Evolutionary conservation across 1,140 invertebrate species (phyloP), one percentile per base, ranked within the genome.

Genomic region (Hycleus phaleratus): DNA sequence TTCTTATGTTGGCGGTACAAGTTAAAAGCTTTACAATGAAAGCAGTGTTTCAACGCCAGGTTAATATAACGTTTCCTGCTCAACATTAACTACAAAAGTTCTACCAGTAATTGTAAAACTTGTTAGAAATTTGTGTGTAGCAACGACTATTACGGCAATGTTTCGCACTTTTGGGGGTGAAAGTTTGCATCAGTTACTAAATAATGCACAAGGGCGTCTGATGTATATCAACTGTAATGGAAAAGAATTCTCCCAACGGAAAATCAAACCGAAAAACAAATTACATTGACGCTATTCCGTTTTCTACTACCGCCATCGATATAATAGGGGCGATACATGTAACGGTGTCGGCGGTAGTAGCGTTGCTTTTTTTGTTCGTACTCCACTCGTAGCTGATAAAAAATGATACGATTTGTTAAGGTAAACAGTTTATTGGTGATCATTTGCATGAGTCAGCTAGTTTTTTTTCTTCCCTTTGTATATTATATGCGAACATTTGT

Each of bases 41-140:
- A 26, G 49, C 38, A 32, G 4, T 53, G 55, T 61, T 61, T 54
- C 55, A 58, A 25, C 54, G 50, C 24, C 51, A 32, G 51, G 56
- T 62, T 62, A 62, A 63, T 63, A 56, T 46, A 61, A 43, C 58
- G 53, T 61, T 60, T 18, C 18, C 18, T 57, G 61, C 57, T 61
- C 57, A 60, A 65, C 60, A 56, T 52, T 67, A 67, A 67, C 60
- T 67, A 65, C 59, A 58, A 65, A 67, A 67, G 52, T 67, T 67
- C 55, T 47, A 18, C 42, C 54, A 46, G 65, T 67, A 67, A 67
- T 67, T 67, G 63, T 67, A 60, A 67, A 67, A 67, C 63, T 67
- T 65, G 56, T 46, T 54, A 47, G 26, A 67, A 67, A 67, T 67
- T 67, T 64, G 65, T 63, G 63, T 65, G 65, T 56, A 59, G 65